Evolutionary conservation across 2,797 vertebrate species (phyloP), one percentile per base, ranked within the genome.

Genomic region (Scleropages formosus): DNA sequence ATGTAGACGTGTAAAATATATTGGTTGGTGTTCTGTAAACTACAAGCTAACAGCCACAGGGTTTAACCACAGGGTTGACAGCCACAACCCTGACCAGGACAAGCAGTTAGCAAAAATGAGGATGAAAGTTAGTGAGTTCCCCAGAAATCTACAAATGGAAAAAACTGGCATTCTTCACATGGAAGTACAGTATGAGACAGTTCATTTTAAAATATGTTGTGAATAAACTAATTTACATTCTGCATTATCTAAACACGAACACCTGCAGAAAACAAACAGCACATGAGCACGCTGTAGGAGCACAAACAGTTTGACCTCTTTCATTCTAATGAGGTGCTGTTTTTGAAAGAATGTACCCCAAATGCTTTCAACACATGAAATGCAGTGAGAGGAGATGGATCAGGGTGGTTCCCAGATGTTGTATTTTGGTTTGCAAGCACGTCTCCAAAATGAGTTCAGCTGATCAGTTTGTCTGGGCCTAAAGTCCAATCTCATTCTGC

Each of bases 91-190:
- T 39, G 22, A 71, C 51, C 24, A 24, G 20, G 51, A 71, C 51
- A 71, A 51, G 20, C 49, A 2, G 6, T 39, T 39, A 70, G 47
- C 49, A 4, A 13, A 15, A 49, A 67, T 46, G 22, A 44, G 44
- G n/a, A 59, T n/a, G 7, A 58, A 67, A 67, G 39, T 15, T 44
- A 67, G 47, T n/a, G 39, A 18, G 10, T 20, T 67, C 20, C 44
- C 46, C 39, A 67, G 39, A 67, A 67, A 67, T 67, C 65, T 18
- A n/a, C n/a, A 22, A 67, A 20, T 20, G n/a, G n/a, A n/a, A n/a
- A n/a, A n/a, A n/a, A n/a, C n/a, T n/a, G n/a, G n/a, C n/a, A n/a
- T n/a, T n/a, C n/a, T n/a, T 47, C 51, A 71, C 51, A 47, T 9
- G 16, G 13, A 56, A 27, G 46, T 31, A 20, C 49, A 71, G 47